These are phyloP conservation scores for Sinosuthora webbiana DNA, from an alignment of 2,113 vertebrate genomes.

Conservation along the genomic window DNA sequence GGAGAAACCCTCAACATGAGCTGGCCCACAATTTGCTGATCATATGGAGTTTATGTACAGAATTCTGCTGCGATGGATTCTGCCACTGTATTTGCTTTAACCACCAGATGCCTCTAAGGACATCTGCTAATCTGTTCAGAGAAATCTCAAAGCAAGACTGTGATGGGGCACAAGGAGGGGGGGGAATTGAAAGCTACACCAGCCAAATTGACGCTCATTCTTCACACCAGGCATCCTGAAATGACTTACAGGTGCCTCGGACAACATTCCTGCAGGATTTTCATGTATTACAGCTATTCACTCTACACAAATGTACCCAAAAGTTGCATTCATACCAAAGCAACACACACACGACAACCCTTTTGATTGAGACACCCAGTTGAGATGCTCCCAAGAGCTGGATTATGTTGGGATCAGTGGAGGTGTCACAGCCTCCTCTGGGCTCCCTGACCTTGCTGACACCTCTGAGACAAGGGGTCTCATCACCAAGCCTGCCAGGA, in stretches of 20 bases:
- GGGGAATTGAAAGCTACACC: background rate
- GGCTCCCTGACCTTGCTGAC: background rate
- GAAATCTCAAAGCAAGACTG: background rate
- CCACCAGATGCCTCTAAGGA: conserved; percentile 56
- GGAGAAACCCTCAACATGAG: conserved; percentile 38
- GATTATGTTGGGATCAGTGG: background rate
- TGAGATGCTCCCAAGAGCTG: background rate
- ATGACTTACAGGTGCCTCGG: conserved; percentile 28
- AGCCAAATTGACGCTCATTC: background rate
- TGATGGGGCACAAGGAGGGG: background rate
- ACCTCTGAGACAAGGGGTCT: background rate
- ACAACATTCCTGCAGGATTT: background rate
- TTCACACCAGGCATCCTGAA: background rate
- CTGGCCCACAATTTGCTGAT: conserved; percentile 32
- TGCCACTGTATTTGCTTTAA: conserved; percentile 31
- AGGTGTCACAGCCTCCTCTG: background rate
- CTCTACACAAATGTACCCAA: background rate
- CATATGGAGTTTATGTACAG: conserved; percentile 15
- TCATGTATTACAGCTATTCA: background rate
- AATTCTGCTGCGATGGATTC: conserved; percentile 38
- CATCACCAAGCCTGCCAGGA: background rate
- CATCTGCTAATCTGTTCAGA: conserved; percentile 32
- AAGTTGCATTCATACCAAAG: background rate
- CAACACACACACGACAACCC: accelerated
- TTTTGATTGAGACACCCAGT: background rate